These are phyloP conservation scores for Odontothrips loti DNA, from an alignment of 2,888 invertebrate genomes.

Conservation along the genomic window DNA sequence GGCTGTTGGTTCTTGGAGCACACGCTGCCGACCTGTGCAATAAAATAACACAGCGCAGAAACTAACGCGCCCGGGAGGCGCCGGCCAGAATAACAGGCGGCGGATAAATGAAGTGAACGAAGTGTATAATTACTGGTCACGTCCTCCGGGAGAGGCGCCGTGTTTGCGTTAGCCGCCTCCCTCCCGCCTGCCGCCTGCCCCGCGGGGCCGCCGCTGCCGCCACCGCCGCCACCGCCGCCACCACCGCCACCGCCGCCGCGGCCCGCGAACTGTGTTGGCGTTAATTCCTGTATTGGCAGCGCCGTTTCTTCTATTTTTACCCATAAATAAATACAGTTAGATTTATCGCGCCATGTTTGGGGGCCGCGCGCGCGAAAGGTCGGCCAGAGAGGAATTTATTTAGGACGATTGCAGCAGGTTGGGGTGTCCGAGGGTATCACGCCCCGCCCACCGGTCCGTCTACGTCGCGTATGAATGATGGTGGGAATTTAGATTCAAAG, in stretches of 20 bases:
- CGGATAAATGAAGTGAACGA: background rate
- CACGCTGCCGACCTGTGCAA: too few species aligned
- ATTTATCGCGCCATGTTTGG: background rate
- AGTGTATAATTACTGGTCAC: background rate
- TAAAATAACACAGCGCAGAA: too few species aligned
- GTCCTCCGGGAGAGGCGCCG: background rate
- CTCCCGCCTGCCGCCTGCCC: background rate
- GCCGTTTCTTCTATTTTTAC: background rate
- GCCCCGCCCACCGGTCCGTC: too few species aligned
- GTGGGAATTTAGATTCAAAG: background rate
- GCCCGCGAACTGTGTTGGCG: background rate
- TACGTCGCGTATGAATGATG: too few species aligned
- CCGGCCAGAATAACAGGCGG: too few species aligned
- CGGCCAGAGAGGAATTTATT: background rate
- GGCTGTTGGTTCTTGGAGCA: too few species aligned
- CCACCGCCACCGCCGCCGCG: background rate
- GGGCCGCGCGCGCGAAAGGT: background rate
- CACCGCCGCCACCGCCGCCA: too few species aligned
- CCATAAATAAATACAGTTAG: constrained; percentile 2
- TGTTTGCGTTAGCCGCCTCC: background rate
- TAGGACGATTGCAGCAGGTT: background rate
- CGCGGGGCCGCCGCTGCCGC: background rate
- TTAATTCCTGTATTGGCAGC: background rate
- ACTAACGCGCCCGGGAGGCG: background rate
- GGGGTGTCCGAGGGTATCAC: too few species aligned